phyloP scores from a whole-genome alignment of 1,140 invertebrate species.

The Drosophila ohnishii region DNA sequence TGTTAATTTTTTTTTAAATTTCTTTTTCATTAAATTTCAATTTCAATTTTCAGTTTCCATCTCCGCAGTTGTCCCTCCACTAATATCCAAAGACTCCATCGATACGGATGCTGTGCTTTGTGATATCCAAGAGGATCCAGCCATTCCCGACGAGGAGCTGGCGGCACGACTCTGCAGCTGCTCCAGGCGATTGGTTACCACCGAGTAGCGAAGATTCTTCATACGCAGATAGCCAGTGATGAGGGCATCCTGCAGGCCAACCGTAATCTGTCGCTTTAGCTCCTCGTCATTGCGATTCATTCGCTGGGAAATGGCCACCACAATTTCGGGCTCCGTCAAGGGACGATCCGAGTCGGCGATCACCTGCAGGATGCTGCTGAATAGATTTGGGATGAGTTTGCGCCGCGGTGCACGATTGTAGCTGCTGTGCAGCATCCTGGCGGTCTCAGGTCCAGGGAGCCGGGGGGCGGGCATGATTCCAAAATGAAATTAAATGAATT shows the following conservation, averaged over 20 bases:
- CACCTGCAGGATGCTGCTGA: conserved; percentile 61
- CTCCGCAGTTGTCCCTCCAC: background rate
- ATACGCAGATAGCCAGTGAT: conserved; percentile 61
- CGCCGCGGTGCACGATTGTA: conserved; percentile 60
- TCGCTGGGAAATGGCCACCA: conserved; percentile 51
- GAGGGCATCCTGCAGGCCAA: conserved; percentile 59
- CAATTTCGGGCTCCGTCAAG: conserved; percentile 63
- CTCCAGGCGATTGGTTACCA: conserved; percentile 31
- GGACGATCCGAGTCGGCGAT: conserved; percentile 61
- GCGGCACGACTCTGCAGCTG: background rate
- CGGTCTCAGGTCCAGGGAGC: background rate
- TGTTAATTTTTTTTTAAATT: no score
- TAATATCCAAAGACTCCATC: no score
- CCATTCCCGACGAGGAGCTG: background rate
- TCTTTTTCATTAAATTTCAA: no score
- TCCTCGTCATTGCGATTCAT: conserved; percentile 66
- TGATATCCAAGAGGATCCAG: background rate
- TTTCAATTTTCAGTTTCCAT: no score
- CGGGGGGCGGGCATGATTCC: conserved; percentile 2
- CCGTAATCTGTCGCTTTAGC: conserved; percentile 64
- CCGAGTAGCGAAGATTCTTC: conserved; percentile 57
- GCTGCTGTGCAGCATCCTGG: conserved; percentile 46
- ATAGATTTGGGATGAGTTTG: conserved; percentile 59
- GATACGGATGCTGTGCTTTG: no score
- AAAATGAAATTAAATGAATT: background rate